Percentiles rank a stretch among this genome's conserved stretches.
Evolutionary conservation across 2,113 vertebrate species (phyloP).

Genomic region (Boulengeromyrus knoepffleri): DNA sequence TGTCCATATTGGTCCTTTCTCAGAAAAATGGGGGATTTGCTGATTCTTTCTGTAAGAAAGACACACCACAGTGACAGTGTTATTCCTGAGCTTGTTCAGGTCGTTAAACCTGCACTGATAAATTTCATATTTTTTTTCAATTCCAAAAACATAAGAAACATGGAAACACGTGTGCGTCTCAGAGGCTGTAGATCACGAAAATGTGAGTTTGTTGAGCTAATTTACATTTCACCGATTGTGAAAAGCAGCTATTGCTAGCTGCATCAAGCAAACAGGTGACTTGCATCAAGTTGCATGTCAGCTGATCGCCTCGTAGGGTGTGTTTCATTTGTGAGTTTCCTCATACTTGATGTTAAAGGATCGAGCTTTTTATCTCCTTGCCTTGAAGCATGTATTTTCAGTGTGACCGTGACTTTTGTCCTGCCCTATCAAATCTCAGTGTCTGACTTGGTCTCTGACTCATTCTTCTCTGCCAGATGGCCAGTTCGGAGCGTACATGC

Average conservation of each 20-base stretch:
- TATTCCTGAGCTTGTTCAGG: neutral
- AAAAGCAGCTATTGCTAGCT: neutral
- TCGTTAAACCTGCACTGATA: neutral
- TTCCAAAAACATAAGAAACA: neutral
- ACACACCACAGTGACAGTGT: neutral
- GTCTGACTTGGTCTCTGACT: neutral
- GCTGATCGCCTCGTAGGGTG: neutral
- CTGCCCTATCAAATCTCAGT: neutral
- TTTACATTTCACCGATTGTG: neutral
- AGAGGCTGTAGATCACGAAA: neutral
- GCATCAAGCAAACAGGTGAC: neutral
- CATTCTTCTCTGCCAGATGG: conserved; percentile 62
- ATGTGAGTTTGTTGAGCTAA: neutral
- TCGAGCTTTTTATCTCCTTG: neutral
- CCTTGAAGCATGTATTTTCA: neutral
- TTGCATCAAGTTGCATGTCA: neutral
- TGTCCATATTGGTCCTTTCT: neutral
- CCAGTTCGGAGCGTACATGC: conserved; percentile 88
- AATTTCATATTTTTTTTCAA: neutral
- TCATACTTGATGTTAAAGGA: neutral
- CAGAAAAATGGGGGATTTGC: neutral
- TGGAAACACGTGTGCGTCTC: neutral
- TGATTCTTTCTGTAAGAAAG: neutral
- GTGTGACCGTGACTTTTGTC: neutral
- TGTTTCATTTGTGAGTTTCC: neutral